Percentiles rank a stretch among this genome's conserved stretches.
phyloP scores from a whole-genome alignment of 2,888 invertebrate genomes.

The Brassicogethes aeneus region DNA sequence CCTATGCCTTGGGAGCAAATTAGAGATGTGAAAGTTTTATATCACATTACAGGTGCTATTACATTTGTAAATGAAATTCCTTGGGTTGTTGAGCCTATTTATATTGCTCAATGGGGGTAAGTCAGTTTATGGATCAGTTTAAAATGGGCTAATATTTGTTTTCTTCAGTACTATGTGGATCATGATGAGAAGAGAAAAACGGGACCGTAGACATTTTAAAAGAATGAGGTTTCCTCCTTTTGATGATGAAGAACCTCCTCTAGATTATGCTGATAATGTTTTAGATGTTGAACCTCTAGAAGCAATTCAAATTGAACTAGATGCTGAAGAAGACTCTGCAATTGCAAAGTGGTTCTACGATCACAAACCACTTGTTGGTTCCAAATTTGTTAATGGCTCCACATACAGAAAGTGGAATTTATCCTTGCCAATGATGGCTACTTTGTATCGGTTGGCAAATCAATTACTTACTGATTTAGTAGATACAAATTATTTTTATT shows the following conservation, averaged over 20 bases:
- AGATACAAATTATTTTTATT: conserved; percentile 97
- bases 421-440: conserved; percentile 94
- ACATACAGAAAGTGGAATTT: conserved; percentile 97
- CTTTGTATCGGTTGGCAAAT: conserved; percentile 94
- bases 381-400: conserved; percentile 88
- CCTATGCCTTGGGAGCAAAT: conserved; percentile 99
- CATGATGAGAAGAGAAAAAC: conserved; percentile 98
- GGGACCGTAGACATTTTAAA: conserved; percentile 97
- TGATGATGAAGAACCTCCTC: conserved; percentile 98
- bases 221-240: conserved; percentile 99
- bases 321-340: conserved; percentile 85
- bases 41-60: conserved; percentile 99
- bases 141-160: not conserved
- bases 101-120: conserved; percentile 99
- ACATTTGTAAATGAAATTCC: conserved; percentile 99
- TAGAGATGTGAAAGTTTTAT: conserved; percentile 92
- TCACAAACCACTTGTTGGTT: conserved; percentile 89
- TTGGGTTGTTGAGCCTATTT: conserved; percentile 98
- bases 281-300: conserved; percentile 98
- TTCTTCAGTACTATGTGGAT: conserved; percentile 93
- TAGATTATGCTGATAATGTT: conserved; percentile 99
- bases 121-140: conserved; percentile 16
- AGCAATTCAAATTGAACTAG: conserved; percentile 97
- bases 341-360: conserved; percentile 98
- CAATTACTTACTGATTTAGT: conserved; percentile 95